Evolutionary conservation across 2,113 vertebrate species (phyloP).

Genomic region (Silurus meridionalis): DNA sequence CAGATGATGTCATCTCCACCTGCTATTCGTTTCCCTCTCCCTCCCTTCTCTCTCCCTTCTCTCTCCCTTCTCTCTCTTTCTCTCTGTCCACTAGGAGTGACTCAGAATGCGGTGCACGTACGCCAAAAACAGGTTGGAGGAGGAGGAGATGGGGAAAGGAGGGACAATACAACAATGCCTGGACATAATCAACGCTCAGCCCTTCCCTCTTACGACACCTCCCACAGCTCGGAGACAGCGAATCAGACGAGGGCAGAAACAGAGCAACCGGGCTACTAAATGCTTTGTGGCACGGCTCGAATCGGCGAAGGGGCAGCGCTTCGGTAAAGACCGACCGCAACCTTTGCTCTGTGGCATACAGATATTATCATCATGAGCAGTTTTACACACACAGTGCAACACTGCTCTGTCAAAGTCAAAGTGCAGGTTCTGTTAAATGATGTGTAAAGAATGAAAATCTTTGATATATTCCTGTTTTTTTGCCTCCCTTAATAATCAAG

Average conservation of each 20-base stretch:
- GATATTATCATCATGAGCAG: not conserved
- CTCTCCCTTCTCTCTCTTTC: conserved; percentile 51
- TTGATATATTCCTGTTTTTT: not conserved
- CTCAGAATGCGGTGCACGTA: conserved; percentile 60
- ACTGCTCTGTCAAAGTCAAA: not conserved
- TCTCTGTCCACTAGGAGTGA: conserved; percentile 58
- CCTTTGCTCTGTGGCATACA: too few relatives aligned
- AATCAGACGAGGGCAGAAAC: conserved; percentile 51
- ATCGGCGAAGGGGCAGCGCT: conserved; percentile 31
- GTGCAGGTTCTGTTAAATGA: not conserved
- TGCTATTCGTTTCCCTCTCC: conserved; percentile 65
- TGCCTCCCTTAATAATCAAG: not conserved
- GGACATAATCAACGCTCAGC: conserved; percentile 60
- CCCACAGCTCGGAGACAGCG: conserved; percentile 48
- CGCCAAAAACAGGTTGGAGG: conserved; percentile 47
- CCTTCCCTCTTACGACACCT: conserved; percentile 49
- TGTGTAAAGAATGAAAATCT: not conserved
- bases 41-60: conserved; percentile 52
- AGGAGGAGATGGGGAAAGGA: conserved; percentile 50
- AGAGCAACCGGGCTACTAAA: conserved; percentile 45
- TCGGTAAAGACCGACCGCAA: not conserved
- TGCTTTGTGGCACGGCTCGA: conserved; percentile 44
- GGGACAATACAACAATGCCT: conserved; percentile 50
- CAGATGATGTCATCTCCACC: conserved; percentile 73
- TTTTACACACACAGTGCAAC: not conserved